Percentiles rank a stretch among this genome's conserved stretches.
Conservation (phyloP, 2,113 vertebrate species). For the Parus major region DNA sequence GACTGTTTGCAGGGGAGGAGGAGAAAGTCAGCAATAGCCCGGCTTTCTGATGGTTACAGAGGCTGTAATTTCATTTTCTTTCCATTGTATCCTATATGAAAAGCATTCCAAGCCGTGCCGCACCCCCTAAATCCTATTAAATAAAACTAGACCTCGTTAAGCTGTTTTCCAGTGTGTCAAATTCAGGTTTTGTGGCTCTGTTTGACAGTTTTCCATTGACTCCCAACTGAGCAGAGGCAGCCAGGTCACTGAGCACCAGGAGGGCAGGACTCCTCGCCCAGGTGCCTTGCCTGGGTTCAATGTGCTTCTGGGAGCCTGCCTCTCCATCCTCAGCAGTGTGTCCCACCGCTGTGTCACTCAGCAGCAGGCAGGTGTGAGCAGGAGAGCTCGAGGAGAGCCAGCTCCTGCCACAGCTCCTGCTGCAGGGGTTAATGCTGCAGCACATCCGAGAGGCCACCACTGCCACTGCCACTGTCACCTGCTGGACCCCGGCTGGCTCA, state of each 20-base stretch:
- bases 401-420: background rate
- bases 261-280: background rate
- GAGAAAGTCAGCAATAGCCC: background rate
- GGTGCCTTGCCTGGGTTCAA: background rate
- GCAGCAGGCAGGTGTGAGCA: background rate
- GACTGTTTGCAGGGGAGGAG: background rate
- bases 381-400: background rate
- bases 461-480: accelerated
- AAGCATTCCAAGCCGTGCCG: background rate
- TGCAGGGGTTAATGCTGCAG: accelerated
- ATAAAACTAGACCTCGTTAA: background rate
- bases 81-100: background rate
- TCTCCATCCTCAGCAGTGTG: background rate
- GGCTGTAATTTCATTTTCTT: background rate
- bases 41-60: background rate
- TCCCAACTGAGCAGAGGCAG: background rate
- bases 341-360: background rate
- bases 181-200: background rate
- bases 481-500: background rate
- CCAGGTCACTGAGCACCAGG: background rate
- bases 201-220: background rate
- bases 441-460: accelerated
- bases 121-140: background rate
- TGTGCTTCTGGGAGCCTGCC: accelerated
- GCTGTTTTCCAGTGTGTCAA: background rate